phyloP scores from a whole-genome alignment of 1,140 invertebrate genomes.

The Cecropterus lyciades region DNA sequence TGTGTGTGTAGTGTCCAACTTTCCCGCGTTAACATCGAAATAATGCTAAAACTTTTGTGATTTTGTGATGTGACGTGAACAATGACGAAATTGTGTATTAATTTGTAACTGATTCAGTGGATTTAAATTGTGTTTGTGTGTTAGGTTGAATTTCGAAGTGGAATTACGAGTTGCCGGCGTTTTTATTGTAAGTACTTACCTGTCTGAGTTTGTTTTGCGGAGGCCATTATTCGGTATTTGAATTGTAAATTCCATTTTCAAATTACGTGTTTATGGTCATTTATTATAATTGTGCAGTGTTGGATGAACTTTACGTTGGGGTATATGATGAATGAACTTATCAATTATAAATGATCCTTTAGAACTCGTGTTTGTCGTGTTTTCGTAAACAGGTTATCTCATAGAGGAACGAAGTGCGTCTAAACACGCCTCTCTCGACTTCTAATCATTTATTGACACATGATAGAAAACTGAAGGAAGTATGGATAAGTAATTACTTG shows the following conservation, averaged over 20 bases:
- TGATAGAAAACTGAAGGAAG: not conserved
- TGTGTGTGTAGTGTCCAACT: slow-evolving; percentile 36
- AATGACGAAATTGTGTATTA: slow-evolving; percentile 48
- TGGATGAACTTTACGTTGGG: not conserved
- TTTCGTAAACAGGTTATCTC: not conserved
- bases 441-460: not conserved
- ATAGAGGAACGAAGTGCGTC: not conserved
- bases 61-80: slow-evolving; percentile 48
- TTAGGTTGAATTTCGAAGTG: slow-evolving; percentile 7
- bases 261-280: slow-evolving; percentile 9
- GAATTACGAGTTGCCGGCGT: slow-evolving; percentile 36
- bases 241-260: slow-evolving; percentile 26
- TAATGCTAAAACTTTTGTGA: slow-evolving; percentile 45
- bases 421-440: not conserved
- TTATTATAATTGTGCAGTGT: not conserved
- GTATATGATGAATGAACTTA: slow-evolving; percentile 3
- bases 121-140: slow-evolving; percentile 37
- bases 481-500: not conserved
- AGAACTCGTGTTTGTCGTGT: not conserved
- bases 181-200: slow-evolving; percentile 31
- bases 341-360: not conserved
- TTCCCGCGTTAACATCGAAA: slow-evolving; percentile 45
- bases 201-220: slow-evolving; percentile 8
- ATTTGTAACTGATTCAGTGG: slow-evolving; percentile 38
- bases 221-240: slow-evolving; percentile 23